Conservation (phyloP, 2,888 invertebrate species). For the Eupithecia subumbrata region DNA sequence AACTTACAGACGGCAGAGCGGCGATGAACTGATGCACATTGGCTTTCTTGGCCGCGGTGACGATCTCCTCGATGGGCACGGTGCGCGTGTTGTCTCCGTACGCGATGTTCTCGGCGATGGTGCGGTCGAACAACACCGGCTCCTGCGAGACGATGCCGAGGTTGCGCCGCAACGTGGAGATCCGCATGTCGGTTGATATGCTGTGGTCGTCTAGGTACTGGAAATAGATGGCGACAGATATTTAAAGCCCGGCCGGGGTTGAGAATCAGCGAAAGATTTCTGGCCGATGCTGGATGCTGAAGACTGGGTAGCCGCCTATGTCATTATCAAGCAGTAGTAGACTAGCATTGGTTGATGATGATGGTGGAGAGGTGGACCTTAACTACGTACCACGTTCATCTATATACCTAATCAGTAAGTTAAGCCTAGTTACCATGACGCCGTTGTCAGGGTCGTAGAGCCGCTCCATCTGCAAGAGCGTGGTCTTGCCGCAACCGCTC, state of each 20-base stretch:
- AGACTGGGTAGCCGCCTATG: background rate
- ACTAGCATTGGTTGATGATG: background rate
- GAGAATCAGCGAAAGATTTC: background rate
- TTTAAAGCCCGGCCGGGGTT: background rate
- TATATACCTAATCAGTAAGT: background rate
- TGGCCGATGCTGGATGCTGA: background rate
- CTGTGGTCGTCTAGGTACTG: slow-evolving; percentile 84
- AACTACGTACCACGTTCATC: background rate
- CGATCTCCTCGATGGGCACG: slow-evolving; percentile 88
- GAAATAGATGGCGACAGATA: background rate
- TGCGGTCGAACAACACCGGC: slow-evolving; percentile 92
- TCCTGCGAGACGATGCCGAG: slow-evolving; percentile 94
- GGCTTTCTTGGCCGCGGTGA: slow-evolving; percentile 88
- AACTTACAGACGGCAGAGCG: slow-evolving; percentile 74
- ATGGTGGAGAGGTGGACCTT: background rate
- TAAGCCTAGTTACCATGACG: slow-evolving; percentile 62
- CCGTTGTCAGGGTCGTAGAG: slow-evolving; percentile 89
- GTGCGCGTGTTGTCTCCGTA: slow-evolving; percentile 91
- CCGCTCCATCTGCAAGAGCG: slow-evolving; percentile 90
- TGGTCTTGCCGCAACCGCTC: slow-evolving; percentile 93
- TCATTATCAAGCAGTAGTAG: background rate
- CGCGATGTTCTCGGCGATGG: slow-evolving; percentile 93
- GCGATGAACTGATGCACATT: slow-evolving; percentile 91
- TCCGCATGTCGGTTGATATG: slow-evolving; percentile 85
- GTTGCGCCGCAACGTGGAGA: slow-evolving; percentile 87